Base-by-base conservation (phyloP, 1,140 invertebrate genomes). In the Dendrolimus kikuchii region DNA sequence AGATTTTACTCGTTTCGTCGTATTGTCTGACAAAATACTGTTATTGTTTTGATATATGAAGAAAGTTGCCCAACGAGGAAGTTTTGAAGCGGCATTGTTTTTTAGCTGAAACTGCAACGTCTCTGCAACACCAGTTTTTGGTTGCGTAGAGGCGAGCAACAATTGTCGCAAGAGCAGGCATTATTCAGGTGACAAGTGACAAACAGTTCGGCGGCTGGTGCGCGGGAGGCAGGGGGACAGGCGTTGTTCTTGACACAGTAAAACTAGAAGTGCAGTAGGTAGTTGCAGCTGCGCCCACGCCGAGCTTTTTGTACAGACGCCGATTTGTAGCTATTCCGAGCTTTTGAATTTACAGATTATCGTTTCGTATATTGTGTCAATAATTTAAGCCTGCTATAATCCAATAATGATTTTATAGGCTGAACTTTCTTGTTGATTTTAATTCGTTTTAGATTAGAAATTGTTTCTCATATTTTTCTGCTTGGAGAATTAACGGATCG, bases 211-310 rank as follows among this genome's bases (percentile, higher is more conserved):
- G 50, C 55, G 61, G n/a, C 6, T 44, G 49, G 55, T 10, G 55
- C 48, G 52, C 46, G 70, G 64, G 72, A 68, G 66, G 71, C 66
- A 66, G 69, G 76, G 77, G 62, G 73, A 77, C 69, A 83, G 81
- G 72, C 68, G 83, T 86, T 78, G 83, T 86, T 75, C 83, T 86
- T 86, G 83, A 86, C 83, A 86, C 78, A 86, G 79, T 86, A 86
- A 86, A 81, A 77, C 83, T 82, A 86, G 79, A 83, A 82, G 79
- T 86, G 82, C 82, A 86, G 79, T 84, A 84, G 77, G 81, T 86
- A 86, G 83, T 79, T 86, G 83, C 81, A 86, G 71, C 69, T 59
- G 64, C 74, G 71, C 82, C 82, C 74, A 86, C 84, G 80, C 80
- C 38, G 69, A 77, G 77, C 81, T 83, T 83, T 83, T 83, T 79